These are phyloP conservation scores for Polyploca ridens DNA, from an alignment of 2,888 invertebrate species.

Conservation along the genomic window DNA sequence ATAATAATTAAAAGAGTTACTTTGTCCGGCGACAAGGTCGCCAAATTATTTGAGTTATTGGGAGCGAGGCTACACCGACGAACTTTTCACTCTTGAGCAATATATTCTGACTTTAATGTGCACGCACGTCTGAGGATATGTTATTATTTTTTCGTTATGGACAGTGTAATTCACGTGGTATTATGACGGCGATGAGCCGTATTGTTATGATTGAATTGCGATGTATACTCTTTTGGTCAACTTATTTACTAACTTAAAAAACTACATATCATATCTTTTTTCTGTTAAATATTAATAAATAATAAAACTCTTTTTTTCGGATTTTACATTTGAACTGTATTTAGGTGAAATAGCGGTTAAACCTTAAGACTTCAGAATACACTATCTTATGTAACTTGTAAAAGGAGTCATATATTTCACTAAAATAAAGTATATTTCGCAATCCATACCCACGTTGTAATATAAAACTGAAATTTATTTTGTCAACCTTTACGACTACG, in stretches of 20 bases:
- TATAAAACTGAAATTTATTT: conserved; percentile 12
- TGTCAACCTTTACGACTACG: conserved; percentile 11
- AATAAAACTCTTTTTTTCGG: too few species aligned
- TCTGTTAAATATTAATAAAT: not conserved
- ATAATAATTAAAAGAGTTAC: conserved; percentile 76
- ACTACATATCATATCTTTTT: too few species aligned
- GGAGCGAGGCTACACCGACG: conserved; percentile 66
- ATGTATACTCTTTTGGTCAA: conserved; percentile 6
- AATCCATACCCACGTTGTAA: not conserved
- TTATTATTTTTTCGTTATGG: conserved; percentile 78
- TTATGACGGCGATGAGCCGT: conserved; percentile 17
- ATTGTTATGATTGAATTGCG: conserved; percentile 31
- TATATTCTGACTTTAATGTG: conserved; percentile 43
- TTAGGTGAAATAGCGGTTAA: not conserved
- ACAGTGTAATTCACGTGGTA: conserved; percentile 55
- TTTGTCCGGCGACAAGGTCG: conserved; percentile 69
- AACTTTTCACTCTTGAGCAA: conserved; percentile 68
- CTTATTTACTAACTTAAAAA: not conserved
- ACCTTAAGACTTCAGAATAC: not conserved
- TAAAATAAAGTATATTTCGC: not conserved
- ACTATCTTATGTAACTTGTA: not conserved
- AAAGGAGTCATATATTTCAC: not conserved
- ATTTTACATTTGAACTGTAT: not conserved
- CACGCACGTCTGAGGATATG: conserved; percentile 61
- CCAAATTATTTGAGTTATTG: conserved; percentile 75